phyloP scores from a whole-genome alignment of 1,140 invertebrate genomes.

The Mya arenaria region DNA sequence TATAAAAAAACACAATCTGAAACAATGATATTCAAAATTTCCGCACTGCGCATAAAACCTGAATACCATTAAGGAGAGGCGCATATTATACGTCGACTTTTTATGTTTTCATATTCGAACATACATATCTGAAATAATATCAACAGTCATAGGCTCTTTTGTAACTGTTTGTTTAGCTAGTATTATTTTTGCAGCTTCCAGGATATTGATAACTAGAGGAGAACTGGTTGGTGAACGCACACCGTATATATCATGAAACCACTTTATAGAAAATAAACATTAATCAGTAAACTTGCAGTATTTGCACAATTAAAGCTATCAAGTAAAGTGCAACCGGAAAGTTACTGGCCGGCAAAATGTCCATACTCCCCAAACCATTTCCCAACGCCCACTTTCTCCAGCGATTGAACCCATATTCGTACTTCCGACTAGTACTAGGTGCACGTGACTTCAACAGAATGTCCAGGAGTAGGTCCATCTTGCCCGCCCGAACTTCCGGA shows the following conservation, averaged over 20 bases:
- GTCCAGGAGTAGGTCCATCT: conserved; percentile 10
- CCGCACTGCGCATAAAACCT: conserved; percentile 50
- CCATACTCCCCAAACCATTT: background rate
- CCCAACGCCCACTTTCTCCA: conserved; percentile 24
- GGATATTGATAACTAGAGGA: conserved; percentile 13
- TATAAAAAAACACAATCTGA: conserved; percentile 38
- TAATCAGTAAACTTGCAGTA: conserved; percentile 7
- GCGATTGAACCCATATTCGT: conserved; percentile 10
- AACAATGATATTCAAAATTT: conserved; percentile 28
- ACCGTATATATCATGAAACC: conserved; percentile 24
- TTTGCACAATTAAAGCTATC: conserved; percentile 21
- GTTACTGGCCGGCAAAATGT: conserved; percentile 24
- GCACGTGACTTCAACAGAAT: conserved; percentile 5
- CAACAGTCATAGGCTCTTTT: conserved; percentile 48
- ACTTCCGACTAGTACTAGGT: background rate
- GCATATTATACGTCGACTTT: conserved; percentile 45
- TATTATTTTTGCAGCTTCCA: conserved; percentile 32
- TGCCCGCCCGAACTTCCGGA: background rate
- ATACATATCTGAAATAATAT: conserved; percentile 15
- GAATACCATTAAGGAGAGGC: conserved; percentile 42
- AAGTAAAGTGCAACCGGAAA: conserved; percentile 29
- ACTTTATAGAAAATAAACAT: conserved; percentile 37
- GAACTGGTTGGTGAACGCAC: background rate
- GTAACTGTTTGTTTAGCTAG: conserved; percentile 14
- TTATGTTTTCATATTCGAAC: conserved; percentile 1